Base-by-base conservation (phyloP, 2,113 vertebrate species). In the Clarias batrachus region DNA sequence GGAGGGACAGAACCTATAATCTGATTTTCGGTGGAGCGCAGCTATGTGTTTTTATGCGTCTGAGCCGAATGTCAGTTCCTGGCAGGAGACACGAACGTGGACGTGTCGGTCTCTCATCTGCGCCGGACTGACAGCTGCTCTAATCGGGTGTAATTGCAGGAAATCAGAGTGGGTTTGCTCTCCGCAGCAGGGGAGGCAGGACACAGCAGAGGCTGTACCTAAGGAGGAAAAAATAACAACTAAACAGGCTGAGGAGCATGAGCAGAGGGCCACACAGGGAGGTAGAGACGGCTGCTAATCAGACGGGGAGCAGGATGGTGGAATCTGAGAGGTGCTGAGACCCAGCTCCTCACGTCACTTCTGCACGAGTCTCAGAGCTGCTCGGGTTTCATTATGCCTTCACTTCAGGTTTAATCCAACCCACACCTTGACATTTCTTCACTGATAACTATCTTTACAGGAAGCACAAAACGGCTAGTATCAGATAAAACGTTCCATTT, bases 71-170 rank as follows among this genome's bases (percentile, higher is more conserved):
- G 85, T 92, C 89, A 89, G 89, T 90, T 92, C 85, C 84, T 91
- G 89, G 92, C 86, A 89, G 70, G 73, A 91, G 86, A 91, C 57
- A 54, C 27, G 91, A 91, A 91, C 92, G 92, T 87, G 91, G 94
- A 92, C 93, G 92, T 92, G 93, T 94, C 93, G 92, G 91, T 91
- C 93, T 93, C 93, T 95, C 93, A 93, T 94, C 93, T 94, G 91
- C 90, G 89, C 92, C 87, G 90, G 94, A 95, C 91, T 95, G 94
- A 95, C 94, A 94, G 94, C 91, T 93, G 83, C 92, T 92, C 91
- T 95, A 95, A 95, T 96, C 91, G 92, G 92, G 90, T 82, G 90
- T 95, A 94, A 96, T 94, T 93, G 92, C 95, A 94, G 95, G 94
- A 95, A 96, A 95, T 94, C 93, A 94, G 93, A 93, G 91, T 85